These are phyloP conservation scores for Oncorhynchus keta DNA, from an alignment of 2,113 vertebrate genomes.

Conservation along the genomic window DNA sequence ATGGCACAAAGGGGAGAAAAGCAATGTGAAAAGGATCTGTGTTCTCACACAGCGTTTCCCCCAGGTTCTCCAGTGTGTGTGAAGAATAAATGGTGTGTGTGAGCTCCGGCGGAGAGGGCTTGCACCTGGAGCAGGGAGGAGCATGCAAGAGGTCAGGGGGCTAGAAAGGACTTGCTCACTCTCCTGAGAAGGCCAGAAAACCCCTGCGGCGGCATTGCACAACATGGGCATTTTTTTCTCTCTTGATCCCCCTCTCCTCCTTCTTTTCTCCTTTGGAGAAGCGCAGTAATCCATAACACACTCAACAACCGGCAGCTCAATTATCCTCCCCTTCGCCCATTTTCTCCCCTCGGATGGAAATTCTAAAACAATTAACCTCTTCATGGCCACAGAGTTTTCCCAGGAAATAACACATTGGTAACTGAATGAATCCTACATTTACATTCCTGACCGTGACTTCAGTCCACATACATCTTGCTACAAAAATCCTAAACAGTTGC, in stretches of 20 bases:
- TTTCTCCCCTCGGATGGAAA: neutral
- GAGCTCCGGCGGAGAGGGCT: slow-evolving; percentile 58
- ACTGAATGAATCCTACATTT: slow-evolving; percentile 2
- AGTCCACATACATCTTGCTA: slow-evolving; percentile 61
- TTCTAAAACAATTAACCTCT: slow-evolving; percentile 10
- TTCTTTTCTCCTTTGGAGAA: neutral
- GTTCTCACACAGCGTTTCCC: slow-evolving; percentile 41
- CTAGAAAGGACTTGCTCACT: slow-evolving; percentile 78
- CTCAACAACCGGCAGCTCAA: slow-evolving; percentile 6
- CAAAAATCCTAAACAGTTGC: slow-evolving; percentile 57
- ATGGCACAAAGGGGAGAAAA: slow-evolving; percentile 24
- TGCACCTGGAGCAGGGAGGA: slow-evolving; percentile 86
- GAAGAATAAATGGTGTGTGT: too few relatives aligned
- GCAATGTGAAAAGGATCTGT: slow-evolving; percentile 51
- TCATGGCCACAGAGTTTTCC: neutral
- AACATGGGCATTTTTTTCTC: slow-evolving; percentile 77
- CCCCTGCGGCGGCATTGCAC: slow-evolving; percentile 80
- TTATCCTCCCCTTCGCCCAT: neutral
- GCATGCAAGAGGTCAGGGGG: slow-evolving; percentile 63
- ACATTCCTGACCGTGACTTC: slow-evolving; percentile 67
- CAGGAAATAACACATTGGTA: neutral
- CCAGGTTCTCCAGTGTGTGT: slow-evolving; percentile 6
- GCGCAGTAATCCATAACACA: slow-evolving; percentile 1
- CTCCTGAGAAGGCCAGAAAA: slow-evolving; percentile 80
- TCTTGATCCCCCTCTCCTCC: slow-evolving; percentile 31